phyloP scores from a whole-genome alignment of 2,113 vertebrate genomes.

The Oriolus oriolus region DNA sequence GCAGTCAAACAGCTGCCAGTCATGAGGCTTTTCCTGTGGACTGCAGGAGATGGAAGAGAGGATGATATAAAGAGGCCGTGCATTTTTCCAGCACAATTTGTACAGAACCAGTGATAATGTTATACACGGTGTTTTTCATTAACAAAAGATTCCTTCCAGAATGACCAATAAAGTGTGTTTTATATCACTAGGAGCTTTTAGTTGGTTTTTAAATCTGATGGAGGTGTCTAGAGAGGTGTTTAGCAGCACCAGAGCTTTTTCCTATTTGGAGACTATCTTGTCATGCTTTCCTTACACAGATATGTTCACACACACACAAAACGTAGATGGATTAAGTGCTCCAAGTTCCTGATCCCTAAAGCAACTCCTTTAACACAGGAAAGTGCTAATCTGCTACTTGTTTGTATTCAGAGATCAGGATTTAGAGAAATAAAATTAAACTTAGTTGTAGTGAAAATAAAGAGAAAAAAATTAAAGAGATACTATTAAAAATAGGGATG shows the following conservation, averaged over 20 bases:
- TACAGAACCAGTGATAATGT: neutral
- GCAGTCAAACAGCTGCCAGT: constrained; percentile 85
- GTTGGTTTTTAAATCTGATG: neutral
- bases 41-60: neutral
- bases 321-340: fast-evolving
- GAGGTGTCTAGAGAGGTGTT: neutral
- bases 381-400: neutral
- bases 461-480: neutral
- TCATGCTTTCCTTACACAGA: neutral
- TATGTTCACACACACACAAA: neutral
- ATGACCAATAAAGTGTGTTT: neutral
- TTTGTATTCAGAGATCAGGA: neutral
- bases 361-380: neutral
- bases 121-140: neutral
- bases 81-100: neutral
- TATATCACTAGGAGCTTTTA: neutral
- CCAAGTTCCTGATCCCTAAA: neutral
- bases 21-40: constrained; percentile 66
- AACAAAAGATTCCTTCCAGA: neutral
- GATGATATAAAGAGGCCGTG: neutral
- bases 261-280: neutral
- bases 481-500: neutral
- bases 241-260: neutral
- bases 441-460: neutral
- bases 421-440: neutral